Conservation (phyloP, 2,888 invertebrate species). For the Trissolcus japonicus region DNA sequence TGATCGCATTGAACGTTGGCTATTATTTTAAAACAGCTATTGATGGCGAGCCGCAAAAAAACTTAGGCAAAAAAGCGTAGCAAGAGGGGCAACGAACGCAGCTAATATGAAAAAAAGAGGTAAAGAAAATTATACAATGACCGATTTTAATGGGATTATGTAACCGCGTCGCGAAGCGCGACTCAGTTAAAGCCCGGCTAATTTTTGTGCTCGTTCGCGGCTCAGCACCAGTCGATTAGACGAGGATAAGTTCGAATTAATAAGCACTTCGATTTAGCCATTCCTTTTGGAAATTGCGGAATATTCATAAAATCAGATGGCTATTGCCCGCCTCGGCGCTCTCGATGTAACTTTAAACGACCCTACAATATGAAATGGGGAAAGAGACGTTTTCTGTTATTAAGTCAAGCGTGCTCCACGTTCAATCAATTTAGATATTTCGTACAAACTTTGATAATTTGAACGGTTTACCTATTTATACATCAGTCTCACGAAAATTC, state of each 20-base stretch:
- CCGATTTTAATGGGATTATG: conserved; percentile 55
- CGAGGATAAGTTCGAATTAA: conserved; percentile 47
- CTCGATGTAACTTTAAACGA: conserved; percentile 47
- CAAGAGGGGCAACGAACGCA: not conserved
- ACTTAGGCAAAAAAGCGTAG: conserved; percentile 1
- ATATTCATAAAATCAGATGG: conserved; percentile 50
- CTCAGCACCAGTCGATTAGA: conserved; percentile 47
- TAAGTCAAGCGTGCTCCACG: conserved; percentile 9
- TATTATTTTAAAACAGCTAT: conserved; percentile 47
- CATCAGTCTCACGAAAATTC: conserved; percentile 2
- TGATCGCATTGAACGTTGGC: conserved; percentile 23
- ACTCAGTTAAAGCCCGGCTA: conserved; percentile 48
- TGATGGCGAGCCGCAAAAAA: conserved; percentile 41
- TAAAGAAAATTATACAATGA: conserved; percentile 52
- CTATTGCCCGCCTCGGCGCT: conserved; percentile 20
- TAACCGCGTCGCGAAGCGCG: conserved; percentile 43
- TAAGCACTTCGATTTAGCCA: conserved; percentile 51
- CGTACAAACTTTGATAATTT: conserved; percentile 12
- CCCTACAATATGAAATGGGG: conserved; percentile 44
- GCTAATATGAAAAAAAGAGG: conserved; percentile 48
- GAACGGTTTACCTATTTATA: conserved; percentile 5
- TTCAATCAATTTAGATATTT: conserved; percentile 21
- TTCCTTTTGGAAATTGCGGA: conserved; percentile 32
- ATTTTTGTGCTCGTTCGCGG: conserved; percentile 53
- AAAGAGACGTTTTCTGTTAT: conserved; percentile 32